phyloP scores from a whole-genome alignment of 2,888 invertebrate genomes.

The Galeruca laticollis region DNA sequence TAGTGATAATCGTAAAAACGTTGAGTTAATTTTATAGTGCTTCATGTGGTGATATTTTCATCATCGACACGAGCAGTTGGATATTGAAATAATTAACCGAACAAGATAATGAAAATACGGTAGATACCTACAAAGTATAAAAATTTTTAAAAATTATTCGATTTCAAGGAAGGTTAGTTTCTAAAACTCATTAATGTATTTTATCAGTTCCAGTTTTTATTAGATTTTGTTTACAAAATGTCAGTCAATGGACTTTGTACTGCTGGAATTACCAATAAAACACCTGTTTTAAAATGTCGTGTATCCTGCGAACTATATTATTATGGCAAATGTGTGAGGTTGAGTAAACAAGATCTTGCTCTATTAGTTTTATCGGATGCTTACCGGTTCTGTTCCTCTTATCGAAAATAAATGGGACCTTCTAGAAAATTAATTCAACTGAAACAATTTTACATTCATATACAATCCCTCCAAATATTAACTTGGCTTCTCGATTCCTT shows the following conservation, averaged over 20 bases:
- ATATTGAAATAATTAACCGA: too few species aligned
- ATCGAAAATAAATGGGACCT: conserved; percentile 2
- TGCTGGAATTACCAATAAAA: conserved; percentile 15
- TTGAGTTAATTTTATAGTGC: too few species aligned
- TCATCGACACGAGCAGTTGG: too few species aligned
- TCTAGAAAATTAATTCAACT: not conserved
- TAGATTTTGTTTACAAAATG: conserved; percentile 5
- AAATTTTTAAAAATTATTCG: not conserved
- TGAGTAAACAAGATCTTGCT: too few species aligned
- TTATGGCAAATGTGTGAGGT: conserved; percentile 16
- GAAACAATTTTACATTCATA: too few species aligned
- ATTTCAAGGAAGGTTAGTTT: not conserved
- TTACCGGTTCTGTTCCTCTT: conserved; percentile 11
- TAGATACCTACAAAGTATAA: too few species aligned
- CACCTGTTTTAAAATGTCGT: conserved; percentile 18
- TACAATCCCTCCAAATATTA: too few species aligned
- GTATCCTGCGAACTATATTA: conserved; percentile 16
- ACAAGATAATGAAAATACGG: too few species aligned
- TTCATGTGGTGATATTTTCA: too few species aligned
- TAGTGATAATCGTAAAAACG: too few species aligned
- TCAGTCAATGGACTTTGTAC: conserved; percentile 18
- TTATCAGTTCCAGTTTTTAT: not conserved
- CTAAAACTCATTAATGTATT: not conserved
- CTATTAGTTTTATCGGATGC: conserved; percentile 11
- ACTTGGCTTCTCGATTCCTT: too few species aligned